Conservation (phyloP, 2,888 invertebrate species). For the Petrolisthes cinctipes region DNA sequence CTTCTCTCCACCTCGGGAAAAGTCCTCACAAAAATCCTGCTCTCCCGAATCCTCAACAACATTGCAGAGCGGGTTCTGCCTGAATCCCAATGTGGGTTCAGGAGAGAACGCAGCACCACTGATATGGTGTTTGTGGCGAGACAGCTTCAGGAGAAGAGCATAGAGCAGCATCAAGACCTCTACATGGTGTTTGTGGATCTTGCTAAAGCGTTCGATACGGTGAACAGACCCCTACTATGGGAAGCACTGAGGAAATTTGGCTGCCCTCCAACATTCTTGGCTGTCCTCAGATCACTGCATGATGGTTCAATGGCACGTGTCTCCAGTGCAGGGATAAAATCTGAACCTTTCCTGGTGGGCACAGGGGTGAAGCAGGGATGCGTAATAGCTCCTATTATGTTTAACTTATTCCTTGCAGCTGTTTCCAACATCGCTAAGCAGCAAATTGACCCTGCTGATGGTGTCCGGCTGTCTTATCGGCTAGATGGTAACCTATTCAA, state of each 20-base stretch:
- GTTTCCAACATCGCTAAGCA: background rate
- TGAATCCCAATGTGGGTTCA: slow-evolving; percentile 2
- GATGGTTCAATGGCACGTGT: background rate
- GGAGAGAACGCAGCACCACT: background rate
- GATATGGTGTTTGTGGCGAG: slow-evolving; percentile 16
- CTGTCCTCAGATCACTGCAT: slow-evolving; percentile 1
- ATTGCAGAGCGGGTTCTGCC: background rate
- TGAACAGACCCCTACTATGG: background rate
- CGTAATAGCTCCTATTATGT: background rate
- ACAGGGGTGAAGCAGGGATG: slow-evolving; percentile 12
- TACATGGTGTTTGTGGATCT: background rate
- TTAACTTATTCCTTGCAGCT: slow-evolving; percentile 2
- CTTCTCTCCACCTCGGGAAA: background rate
- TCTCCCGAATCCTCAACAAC: no score
- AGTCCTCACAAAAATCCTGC: background rate
- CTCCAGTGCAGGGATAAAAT: background rate
- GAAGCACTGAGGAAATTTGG: background rate
- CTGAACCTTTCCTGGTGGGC: background rate
- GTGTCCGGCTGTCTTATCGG: background rate
- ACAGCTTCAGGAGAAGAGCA: slow-evolving; percentile 10
- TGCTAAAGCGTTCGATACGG: background rate
- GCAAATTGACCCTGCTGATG: slow-evolving; percentile 4
- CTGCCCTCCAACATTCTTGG: background rate
- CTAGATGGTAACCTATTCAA: slow-evolving; percentile 12
- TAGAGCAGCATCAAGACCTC: slow-evolving; percentile 6